phyloP scores from a whole-genome alignment of 2,113 vertebrate species.

The Zosterops borbonicus region DNA sequence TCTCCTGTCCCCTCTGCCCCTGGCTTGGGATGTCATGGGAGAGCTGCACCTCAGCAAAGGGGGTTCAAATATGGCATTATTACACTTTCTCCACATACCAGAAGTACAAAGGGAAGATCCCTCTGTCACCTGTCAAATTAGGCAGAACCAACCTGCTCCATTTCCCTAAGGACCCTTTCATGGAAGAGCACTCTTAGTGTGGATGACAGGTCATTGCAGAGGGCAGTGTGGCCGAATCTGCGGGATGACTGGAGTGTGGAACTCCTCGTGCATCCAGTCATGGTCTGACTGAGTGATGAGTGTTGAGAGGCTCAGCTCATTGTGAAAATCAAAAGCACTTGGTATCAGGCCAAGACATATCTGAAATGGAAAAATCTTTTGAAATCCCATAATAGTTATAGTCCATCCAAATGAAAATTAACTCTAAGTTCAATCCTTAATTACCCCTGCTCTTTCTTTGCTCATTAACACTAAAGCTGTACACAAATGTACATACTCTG shows the following conservation, averaged over 20 bases:
- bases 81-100: neutral
- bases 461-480: neutral
- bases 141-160: neutral
- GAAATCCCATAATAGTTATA: neutral
- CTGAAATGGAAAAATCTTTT: neutral
- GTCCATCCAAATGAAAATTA: neutral
- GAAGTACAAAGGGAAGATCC: neutral
- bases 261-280: fast-evolving
- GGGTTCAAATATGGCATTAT: neutral
- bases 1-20: neutral
- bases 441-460: neutral
- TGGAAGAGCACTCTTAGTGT: fast-evolving
- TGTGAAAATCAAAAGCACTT: neutral
- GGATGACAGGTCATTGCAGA: no score
- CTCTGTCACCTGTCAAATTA: neutral
- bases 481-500: neutral
- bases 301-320: neutral
- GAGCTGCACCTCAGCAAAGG: neutral
- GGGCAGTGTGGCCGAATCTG: neutral
- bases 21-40: neutral
- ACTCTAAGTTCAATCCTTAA: neutral
- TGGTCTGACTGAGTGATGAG: neutral
- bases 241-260: neutral
- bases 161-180: neutral
- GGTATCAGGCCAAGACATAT: neutral